Conservation (phyloP, 23 tunicate genomes). For the Ciona savignyi region DNA sequence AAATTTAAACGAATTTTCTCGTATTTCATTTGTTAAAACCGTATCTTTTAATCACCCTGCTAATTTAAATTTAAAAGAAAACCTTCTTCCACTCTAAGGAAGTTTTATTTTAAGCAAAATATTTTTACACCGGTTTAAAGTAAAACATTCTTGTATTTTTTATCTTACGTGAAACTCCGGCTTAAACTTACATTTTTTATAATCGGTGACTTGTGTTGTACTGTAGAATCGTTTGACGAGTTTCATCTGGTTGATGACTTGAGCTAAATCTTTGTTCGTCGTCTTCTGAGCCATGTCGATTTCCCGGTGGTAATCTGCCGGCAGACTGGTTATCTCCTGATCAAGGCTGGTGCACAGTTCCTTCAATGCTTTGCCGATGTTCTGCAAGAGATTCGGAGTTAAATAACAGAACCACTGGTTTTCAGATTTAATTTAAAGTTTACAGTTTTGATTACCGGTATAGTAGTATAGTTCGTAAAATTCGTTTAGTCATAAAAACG, state of each 20-base stretch:
- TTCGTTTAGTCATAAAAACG: too few relatives aligned
- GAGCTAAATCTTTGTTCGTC: conserved; percentile 83
- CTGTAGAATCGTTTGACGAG: conserved; percentile 73
- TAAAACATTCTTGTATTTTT: too few relatives aligned
- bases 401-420: background rate
- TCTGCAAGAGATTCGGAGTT: conserved; percentile 23
- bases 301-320: conserved; percentile 69
- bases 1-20: too few relatives aligned
- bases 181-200: conserved; percentile 82
- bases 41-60: too few relatives aligned
- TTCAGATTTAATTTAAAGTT: background rate
- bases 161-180: too few relatives aligned
- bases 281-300: conserved; percentile 97
- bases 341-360: conserved; percentile 66
- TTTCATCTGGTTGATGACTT: conserved; percentile 86
- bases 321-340: conserved; percentile 36
- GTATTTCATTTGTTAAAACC: too few relatives aligned
- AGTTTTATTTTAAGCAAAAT: too few relatives aligned
- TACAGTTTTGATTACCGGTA: too few relatives aligned
- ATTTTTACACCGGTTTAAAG: too few relatives aligned
- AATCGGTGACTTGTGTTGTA: conserved; percentile 81
- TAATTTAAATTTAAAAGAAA: too few relatives aligned
- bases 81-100: too few relatives aligned
- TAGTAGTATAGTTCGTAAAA: too few relatives aligned
- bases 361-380: conserved; percentile 80